Base-by-base conservation (phyloP, 2,888 invertebrate genomes). In the Spatulosminthurus flaviceps region DNA sequence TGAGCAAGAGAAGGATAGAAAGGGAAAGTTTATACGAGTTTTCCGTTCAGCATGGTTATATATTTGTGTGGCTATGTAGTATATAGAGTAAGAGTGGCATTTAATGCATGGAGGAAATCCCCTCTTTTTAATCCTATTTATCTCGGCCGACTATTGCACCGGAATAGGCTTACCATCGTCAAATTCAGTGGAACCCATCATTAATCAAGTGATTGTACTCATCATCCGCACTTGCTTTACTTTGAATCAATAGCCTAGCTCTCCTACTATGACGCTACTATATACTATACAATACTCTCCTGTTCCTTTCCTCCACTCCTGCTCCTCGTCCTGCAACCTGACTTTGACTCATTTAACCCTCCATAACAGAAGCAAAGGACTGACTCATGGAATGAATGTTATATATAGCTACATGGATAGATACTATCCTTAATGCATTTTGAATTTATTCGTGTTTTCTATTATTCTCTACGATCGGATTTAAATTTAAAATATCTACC, bases 181-280 rank as follows among this genome's bases (percentile, higher is more conserved):
- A 81, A 84, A 84, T 82, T 82, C 84, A 82, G 80, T 81, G 79
- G 81, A 79, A 80, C 80, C 79, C 79, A 82, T 83, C 84, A 84
- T 84, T 84, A 84, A 84, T 84, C 84, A 84, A 84, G 79, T 80
- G 81, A 82, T 83, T 82, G 79, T 83, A 83, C 82, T 82, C 83
- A 80, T 80, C 80, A 81, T 79, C 81, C 71, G 76, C 78, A 71
- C 70, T 71, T 41, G 34, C 70, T 71, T 41, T 71, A 7, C 24
- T 64, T n/a, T n/a, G 51, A 51, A 51, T 51, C 51, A 51, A 51
- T 51, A 51, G 34, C 51, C 16, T n/a, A 13, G 7, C 41, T 41
- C 13, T 41, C 41, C 41, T 41, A 13, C 13, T 9, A 9, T 7
- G 9, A 41, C 13, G 9, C 41, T 41, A 9, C 41, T 9, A 41